phyloP scores from a whole-genome alignment of 2,113 vertebrate genomes.

The Oncorhynchus keta region DNA sequence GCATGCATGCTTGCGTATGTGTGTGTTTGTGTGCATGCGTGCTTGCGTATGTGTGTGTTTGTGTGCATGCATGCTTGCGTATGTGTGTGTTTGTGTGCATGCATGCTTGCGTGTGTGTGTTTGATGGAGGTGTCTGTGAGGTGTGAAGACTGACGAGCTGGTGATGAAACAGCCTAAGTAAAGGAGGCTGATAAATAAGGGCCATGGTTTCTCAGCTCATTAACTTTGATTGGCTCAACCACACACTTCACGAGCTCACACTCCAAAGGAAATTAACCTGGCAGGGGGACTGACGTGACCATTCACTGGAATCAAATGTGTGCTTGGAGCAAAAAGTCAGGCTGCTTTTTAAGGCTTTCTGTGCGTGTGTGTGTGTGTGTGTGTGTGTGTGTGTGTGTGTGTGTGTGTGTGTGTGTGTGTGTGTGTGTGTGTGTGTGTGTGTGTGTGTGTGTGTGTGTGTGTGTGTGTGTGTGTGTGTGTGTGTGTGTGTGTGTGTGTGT shows the following conservation, averaged over 20 bases:
- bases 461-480: neutral
- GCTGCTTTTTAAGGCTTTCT: constrained; percentile 10
- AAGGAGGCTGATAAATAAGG: constrained; percentile 64
- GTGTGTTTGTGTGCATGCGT: neutral
- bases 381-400: no score
- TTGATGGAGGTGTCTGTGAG: no score
- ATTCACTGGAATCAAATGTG: constrained; percentile 62
- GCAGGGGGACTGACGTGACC: constrained; percentile 61
- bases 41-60: neutral
- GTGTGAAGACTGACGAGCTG: neutral
- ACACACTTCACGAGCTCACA: constrained; percentile 27
- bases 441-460: neutral
- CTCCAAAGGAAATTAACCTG: constrained; percentile 66
- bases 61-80: neutral
- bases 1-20: neutral
- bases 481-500: no score
- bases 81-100: neutral
- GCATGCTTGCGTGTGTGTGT: neutral
- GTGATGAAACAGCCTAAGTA: constrained; percentile 48
- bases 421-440: no score
- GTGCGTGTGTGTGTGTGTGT: no score
- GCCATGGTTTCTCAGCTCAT: constrained; percentile 61
- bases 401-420: neutral
- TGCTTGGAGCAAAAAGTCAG: no score
- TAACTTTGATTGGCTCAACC: constrained; percentile 70